Percentiles rank a stretch among this genome's conserved stretches.
Evolutionary conservation across 2,797 vertebrate species (phyloP).

Genomic region (Cynopterus sphinx): DNA sequence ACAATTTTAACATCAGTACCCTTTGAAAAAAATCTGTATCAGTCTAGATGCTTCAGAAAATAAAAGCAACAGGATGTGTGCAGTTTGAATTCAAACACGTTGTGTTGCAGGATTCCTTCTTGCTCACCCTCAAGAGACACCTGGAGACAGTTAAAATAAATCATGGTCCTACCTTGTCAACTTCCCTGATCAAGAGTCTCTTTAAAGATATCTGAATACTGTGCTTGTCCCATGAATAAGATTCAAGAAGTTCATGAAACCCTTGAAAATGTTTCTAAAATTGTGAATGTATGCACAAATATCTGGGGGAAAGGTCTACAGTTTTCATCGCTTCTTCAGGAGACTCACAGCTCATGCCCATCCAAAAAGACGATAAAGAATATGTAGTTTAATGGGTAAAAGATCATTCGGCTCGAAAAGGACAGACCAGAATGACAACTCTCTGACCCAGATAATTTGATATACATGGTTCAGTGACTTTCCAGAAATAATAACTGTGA

Average conservation of each 20-base stretch:
- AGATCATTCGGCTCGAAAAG: not conserved
- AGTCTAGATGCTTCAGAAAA: not conserved
- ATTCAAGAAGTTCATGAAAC: not conserved
- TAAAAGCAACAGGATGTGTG: not conserved
- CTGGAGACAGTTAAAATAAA: not conserved
- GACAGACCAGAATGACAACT: not conserved
- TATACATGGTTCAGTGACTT: not conserved
- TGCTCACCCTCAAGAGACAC: not conserved
- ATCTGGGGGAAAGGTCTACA: not conserved
- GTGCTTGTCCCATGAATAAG: not conserved
- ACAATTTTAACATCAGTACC: not conserved
- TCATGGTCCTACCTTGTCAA: not conserved
- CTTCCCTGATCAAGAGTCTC: not conserved
- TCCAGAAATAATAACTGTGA: not conserved
- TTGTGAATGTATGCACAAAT: not conserved
- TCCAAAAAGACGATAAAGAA: not conserved
- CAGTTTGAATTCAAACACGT: not conserved
- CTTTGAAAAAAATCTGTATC: not conserved
- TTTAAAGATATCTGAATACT: not conserved
- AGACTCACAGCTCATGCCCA: not conserved
- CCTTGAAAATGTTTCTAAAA: not conserved
- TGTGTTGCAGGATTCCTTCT: not conserved
- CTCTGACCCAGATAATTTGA: not conserved
- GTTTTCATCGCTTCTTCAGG: not conserved
- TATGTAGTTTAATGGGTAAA: not conserved